Evolutionary conservation across 2,113 vertebrate species (phyloP), one percentile per base, ranked within the genome.

Genomic region (Meleagris gallopavo): DNA sequence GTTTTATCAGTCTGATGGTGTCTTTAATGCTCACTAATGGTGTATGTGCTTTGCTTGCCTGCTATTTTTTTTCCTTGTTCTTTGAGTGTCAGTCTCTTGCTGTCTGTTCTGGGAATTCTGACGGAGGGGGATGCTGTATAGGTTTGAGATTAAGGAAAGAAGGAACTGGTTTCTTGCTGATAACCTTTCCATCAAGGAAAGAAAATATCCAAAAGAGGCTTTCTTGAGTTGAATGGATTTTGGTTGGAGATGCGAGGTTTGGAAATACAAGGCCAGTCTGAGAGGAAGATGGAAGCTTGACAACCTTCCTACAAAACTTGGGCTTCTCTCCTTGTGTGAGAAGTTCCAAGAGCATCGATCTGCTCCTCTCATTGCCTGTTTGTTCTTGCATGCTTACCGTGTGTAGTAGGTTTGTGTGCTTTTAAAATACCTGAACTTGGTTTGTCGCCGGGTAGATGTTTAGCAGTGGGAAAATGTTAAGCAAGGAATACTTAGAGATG

Each of bases 401-500:
- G 14, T 0, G 3, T 57, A 9, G 4, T 65, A 13, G 69, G 40
- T 85, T 85, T 29, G 6, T 22, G 10, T 27, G 21, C 72, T 57
- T 57, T 5, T 7, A 27, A 24, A 86, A 46, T 58, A 75, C 20
- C 34, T 36, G 65, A n/a, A 38, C 57, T 21, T 46, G 52, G 64
- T 71, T 55, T 52, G 64, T 79, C 76, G 7, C 55, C 18, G 38
- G 36, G 86, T 93, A 36, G 86, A 81, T 83, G 65, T 70, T 97
- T 86, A 86, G 66, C 69, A 12, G 8, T 14, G 64, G 76, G 80
- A 92, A 71, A 83, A 88, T 0, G 11, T 81, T 81, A 81, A 92
- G 78, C 70, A 78, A 90, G 72, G 74, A 83, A 67, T 65, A 43
- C 69, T 75, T 84, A 15, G 79, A 66, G 80, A 95, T 90, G 83